A percentile compares a stretch with the other conserved stretches of the same genome.
phyloP scores from a whole-genome alignment of 2,888 invertebrate species.

The Onthophagus sagittarius region DNA sequence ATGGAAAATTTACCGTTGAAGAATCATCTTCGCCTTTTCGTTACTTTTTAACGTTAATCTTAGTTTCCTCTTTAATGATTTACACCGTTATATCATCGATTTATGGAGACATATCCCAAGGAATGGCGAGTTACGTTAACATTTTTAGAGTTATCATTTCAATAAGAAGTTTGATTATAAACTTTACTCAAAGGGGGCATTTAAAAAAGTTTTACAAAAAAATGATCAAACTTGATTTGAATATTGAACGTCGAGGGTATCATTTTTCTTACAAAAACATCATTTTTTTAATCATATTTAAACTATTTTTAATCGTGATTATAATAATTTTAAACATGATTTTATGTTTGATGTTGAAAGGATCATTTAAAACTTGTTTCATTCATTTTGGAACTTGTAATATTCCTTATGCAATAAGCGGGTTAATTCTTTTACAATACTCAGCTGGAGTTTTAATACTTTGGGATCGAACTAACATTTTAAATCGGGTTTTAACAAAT shows the following conservation, averaged over 20 bases:
- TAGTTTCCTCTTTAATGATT: not conserved
- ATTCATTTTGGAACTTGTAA: constrained; percentile 15
- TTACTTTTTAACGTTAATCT: constrained; percentile 22
- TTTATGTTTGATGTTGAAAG: constrained; percentile 7
- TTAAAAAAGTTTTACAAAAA: constrained; percentile 14
- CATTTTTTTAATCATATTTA: constrained; percentile 2
- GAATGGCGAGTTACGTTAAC: constrained; percentile 14
- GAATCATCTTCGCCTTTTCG: constrained; percentile 19
- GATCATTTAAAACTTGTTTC: constrained; percentile 4
- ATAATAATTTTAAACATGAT: constrained; percentile 2
- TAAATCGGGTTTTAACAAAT: constrained; percentile 20
- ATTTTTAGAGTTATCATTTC: constrained; percentile 13
- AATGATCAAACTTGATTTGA: constrained; percentile 15
- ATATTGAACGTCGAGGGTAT: not conserved
- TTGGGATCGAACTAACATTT: constrained; percentile 21
- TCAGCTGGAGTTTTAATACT: constrained; percentile 16
- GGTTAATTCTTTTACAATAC: constrained; percentile 19
- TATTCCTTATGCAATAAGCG: constrained; percentile 13
- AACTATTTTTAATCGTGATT: not conserved
- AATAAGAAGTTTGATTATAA: constrained; percentile 13
- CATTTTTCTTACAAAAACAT: constrained; percentile 11
- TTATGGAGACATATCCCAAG: not conserved
- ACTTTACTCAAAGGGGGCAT: constrained; percentile 2
- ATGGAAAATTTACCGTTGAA: constrained; percentile 1
- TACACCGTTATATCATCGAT: not conserved